Conservation (phyloP, 1,140 invertebrate species). For the Potamilus streckersoni region DNA sequence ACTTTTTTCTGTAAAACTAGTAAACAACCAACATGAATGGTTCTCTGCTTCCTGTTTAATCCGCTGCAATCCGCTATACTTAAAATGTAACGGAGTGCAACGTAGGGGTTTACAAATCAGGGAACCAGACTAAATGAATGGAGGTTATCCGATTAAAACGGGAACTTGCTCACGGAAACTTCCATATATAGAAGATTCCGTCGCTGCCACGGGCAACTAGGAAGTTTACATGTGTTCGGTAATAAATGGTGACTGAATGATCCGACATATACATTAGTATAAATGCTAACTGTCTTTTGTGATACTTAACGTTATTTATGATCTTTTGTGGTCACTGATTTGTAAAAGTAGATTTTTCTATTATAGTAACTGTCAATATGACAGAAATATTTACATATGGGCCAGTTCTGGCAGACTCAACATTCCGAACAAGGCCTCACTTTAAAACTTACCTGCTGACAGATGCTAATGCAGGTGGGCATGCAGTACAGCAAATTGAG, state of each 20-base stretch:
- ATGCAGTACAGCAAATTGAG: conserved; percentile 56
- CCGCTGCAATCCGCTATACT: too few species aligned
- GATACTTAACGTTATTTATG: too few species aligned
- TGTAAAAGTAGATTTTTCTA: neutral
- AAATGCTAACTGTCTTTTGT: too few species aligned
- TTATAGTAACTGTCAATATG: conserved; percentile 37
- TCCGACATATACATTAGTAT: too few species aligned
- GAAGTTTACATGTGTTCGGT: conserved; percentile 58
- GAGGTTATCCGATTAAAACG: conserved; percentile 3
- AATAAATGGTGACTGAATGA: conserved; percentile 7
- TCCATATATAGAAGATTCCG: conserved; percentile 52
- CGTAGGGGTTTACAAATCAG: too few species aligned
- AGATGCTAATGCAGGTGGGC: conserved; percentile 54
- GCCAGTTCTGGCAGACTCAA: conserved; percentile 56
- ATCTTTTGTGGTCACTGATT: too few species aligned
- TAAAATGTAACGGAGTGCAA: too few species aligned
- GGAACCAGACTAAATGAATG: too few species aligned
- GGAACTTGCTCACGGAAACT: conserved; percentile 42
- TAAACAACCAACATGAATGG: too few species aligned
- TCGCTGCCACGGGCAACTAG: conserved; percentile 49
- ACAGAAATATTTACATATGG: conserved; percentile 41
- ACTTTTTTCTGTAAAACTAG: too few species aligned
- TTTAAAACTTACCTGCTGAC: conserved; percentile 52
- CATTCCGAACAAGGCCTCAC: conserved; percentile 51
- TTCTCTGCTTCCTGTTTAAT: too few species aligned